A percentile compares a stretch with the other conserved stretches of the same genome.
Evolutionary conservation across 2,797 vertebrate species (phyloP).

Genomic region (Gymnoscopelus braueri): DNA sequence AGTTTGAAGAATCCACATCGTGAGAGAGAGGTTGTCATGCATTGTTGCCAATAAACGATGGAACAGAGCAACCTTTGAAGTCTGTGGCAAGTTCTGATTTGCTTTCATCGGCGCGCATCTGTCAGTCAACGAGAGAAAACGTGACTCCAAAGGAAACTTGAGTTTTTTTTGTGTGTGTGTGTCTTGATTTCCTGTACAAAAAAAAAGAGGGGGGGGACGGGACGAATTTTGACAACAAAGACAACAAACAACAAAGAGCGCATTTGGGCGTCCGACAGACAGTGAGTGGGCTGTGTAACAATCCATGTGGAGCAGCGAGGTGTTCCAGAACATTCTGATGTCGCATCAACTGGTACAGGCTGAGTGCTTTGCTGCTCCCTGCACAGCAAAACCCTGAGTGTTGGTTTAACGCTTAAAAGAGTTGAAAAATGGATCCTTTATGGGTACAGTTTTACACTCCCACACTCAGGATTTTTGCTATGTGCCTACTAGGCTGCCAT

Average conservation of each 20-base stretch:
- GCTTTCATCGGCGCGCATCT: conserved; percentile 70
- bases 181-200: conserved; percentile 36
- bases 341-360: conserved; percentile 37
- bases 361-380: conserved; percentile 35
- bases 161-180: background rate
- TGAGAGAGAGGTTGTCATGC: conserved; percentile 54
- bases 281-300: conserved; percentile 56
- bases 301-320: conserved; percentile 43
- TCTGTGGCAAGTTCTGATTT: conserved; percentile 60
- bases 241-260: conserved; percentile 44
- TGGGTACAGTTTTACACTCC: too few relatives aligned
- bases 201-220: conserved; percentile 37
- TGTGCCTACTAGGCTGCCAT: conserved; percentile 35
- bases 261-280: conserved; percentile 54
- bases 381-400: background rate
- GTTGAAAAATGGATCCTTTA: too few relatives aligned
- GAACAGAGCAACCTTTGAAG: conserved; percentile 70
- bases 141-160: conserved; percentile 67
- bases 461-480: too few relatives aligned
- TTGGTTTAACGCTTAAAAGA: too few relatives aligned
- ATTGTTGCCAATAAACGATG: conserved; percentile 67
- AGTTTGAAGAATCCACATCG: conserved; percentile 60
- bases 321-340: conserved; percentile 56
- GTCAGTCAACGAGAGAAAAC: conserved; percentile 67
- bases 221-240: conserved; percentile 56